Percentiles rank a stretch among this genome's conserved stretches.
These are phyloP conservation scores for Acanthopagrus latus DNA, from an alignment of 2,797 vertebrate species.

Conservation along the genomic window DNA sequence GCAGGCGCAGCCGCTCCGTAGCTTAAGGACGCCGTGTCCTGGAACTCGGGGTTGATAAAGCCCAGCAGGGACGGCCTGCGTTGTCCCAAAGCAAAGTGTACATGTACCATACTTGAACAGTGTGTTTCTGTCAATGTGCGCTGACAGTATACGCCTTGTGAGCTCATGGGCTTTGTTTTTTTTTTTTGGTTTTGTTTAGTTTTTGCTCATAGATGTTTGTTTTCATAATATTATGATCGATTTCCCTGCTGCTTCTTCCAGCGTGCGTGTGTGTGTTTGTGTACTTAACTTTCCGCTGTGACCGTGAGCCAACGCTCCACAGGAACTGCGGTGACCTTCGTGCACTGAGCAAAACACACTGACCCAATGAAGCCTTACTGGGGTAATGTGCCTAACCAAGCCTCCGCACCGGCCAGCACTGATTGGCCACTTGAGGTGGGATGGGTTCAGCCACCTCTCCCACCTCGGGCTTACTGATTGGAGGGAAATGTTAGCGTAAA, in stretches of 20 bases:
- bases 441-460: slow-evolving; percentile 79
- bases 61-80: slow-evolving; percentile 73
- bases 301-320: slow-evolving; percentile 26
- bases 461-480: slow-evolving; percentile 67
- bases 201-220: too few relatives aligned
- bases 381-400: slow-evolving; percentile 58
- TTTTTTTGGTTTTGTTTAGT: too few relatives aligned
- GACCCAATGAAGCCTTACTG: slow-evolving; percentile 56
- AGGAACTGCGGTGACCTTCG: slow-evolving; percentile 33
- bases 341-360: slow-evolving; percentile 63
- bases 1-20: slow-evolving; percentile 58
- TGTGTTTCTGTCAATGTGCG: slow-evolving; percentile 15
- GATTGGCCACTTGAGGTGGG: slow-evolving; percentile 82
- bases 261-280: too few relatives aligned
- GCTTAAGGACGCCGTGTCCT: slow-evolving; percentile 80
- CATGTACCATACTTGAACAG: slow-evolving; percentile 35
- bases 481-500: slow-evolving; percentile 75
- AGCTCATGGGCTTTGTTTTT: background rate
- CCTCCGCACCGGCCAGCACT: slow-evolving; percentile 24
- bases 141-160: background rate
- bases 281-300: slow-evolving; percentile 30
- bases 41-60: slow-evolving; percentile 75
- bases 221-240: background rate
- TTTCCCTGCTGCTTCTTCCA: slow-evolving; percentile 10
- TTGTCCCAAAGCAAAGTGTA: slow-evolving; percentile 59